A percentile compares a stretch with the other conserved stretches of the same genome.
These are phyloP conservation scores for western clawed frog (Xenopus tropicalis) DNA, from an alignment of 2,113 vertebrate species.

Conservation along the genomic window DNA sequence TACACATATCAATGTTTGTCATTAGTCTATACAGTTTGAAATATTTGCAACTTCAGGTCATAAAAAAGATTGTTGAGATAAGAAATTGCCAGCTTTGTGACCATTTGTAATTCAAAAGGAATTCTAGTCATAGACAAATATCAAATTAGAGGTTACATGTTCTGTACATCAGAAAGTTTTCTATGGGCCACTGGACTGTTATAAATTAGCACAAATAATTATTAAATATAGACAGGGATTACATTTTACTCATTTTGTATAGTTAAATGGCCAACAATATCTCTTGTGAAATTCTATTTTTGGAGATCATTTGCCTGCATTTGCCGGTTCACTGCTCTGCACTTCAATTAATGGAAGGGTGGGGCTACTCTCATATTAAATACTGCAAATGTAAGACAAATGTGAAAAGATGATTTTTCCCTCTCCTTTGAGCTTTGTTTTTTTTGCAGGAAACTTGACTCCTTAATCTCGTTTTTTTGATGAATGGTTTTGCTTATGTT, in stretches of 20 bases:
- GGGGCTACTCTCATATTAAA: background rate
- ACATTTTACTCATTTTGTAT: background rate
- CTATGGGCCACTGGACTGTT: too few species aligned
- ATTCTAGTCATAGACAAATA: too few species aligned
- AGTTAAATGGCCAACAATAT: background rate
- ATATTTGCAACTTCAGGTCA: too few species aligned
- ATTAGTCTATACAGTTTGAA: too few species aligned
- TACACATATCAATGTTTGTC: too few species aligned
- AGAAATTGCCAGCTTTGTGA: too few species aligned
- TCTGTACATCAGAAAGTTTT: too few species aligned
- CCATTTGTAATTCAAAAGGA: too few species aligned
- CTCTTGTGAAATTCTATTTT: background rate
- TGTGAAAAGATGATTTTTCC: background rate
- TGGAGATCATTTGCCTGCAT: background rate
- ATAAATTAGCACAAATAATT: too few species aligned
- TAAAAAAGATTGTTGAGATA: too few species aligned
- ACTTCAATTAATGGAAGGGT: background rate
- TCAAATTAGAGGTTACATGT: too few species aligned
- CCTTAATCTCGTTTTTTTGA: slow-evolving; percentile 4
- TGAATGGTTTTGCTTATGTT: slow-evolving; percentile 11
- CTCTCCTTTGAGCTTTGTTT: background rate
- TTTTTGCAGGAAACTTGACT: background rate
- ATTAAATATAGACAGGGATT: too few species aligned
- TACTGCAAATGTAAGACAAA: background rate
- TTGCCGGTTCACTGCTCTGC: background rate